Evolutionary conservation across 2,888 invertebrate genomes (phyloP), one percentile per base, ranked within the genome.

Genomic region (Galerucella nymphaeae): DNA sequence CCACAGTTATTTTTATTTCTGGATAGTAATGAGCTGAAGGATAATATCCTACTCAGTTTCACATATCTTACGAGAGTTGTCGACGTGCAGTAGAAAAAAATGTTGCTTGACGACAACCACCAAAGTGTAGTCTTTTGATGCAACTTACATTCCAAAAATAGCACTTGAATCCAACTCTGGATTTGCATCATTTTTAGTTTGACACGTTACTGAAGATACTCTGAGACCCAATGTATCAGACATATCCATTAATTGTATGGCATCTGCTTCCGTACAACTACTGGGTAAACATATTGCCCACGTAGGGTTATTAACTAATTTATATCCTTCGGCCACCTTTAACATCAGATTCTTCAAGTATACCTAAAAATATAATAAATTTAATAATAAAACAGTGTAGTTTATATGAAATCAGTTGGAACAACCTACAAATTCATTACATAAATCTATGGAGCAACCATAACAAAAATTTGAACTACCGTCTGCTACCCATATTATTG

Each of bases 241-340:
- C 14, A 45, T 61, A 58, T 83, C 72, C 82, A 85, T 79, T 80
- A 85, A 67, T 78, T 82, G 72, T 85, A 87, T 16, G 88, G 78
- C 1, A 88, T 88, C 77, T 86, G 87, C 3, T 89, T 71, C 68
- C 10, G 76, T 65, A 57, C 79, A 79, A 16, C 72, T 73, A 61
- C 62, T 68, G 18, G 79, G 79, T n/a, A 79, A 20, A 62, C 79
- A 79, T 20, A 79, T 62, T 16, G 77, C 75, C 77, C 77, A 76
- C n/a, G 72, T 65, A 4, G 76, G 77, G 11, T 18, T 48, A 8
- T 62, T 53, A 0, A 48, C 48, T 41, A 62, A 5, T 42, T 65
- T 53, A 10, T 59, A 5, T 0, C 64, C 65, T 18, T 55, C 55
- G 23, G 69, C 30, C 69, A 72, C 48, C 11, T 55, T 50, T 3